Evolutionary conservation across 2,888 invertebrate genomes (phyloP), one percentile per base, ranked within the genome.

Genomic region (Stegana nigrithorax): DNA sequence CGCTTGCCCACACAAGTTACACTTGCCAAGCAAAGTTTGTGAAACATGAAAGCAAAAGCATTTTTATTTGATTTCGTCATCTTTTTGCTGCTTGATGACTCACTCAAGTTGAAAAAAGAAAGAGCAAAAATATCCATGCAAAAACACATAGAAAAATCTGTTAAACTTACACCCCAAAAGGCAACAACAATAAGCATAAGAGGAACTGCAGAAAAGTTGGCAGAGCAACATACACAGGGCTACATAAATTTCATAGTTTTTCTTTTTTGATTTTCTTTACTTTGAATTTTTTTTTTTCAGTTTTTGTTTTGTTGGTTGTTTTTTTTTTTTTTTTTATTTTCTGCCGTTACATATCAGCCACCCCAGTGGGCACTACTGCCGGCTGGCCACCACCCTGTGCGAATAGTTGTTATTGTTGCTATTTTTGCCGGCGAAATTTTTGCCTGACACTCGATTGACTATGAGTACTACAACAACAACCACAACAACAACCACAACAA

Each of bases 171-270:
- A 55, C 55, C 32, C 32, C 19, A 19, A 32, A 32, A 14, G 23
- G n/a, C 12, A 55, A 14, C 29, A 55, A 39, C 17, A 17, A 50
- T 50, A 17, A 10, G 12, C 8, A 19, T n/a, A 50, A 21, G 21
- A 50, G 56, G 60, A n/a, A n/a, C n/a, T n/a, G n/a, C n/a, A 27
- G 62, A 55, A 62, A 59, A 59, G 62, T 60, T 59, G 59, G 39
- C 36, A 44, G 50, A 32, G 45, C 53, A 27, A 58, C 59, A 39
- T 29, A 29, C 45, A 50, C 56, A 36, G 23, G 26, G 7, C 47
- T 5, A 50, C 17, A 25, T 39, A 25, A 39, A 39, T 57, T 62
- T 57, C 27, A 39, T 27, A 44, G 26, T 50, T 19, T 14, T 51
- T 59, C 23, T 3, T 59, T 27, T 51, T 51, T 17, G 4, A n/a